A percentile compares a stretch with the other conserved stretches of the same genome.
phyloP scores from a whole-genome alignment of 2,113 vertebrate genomes.

The Psittacara wagleri region DNA sequence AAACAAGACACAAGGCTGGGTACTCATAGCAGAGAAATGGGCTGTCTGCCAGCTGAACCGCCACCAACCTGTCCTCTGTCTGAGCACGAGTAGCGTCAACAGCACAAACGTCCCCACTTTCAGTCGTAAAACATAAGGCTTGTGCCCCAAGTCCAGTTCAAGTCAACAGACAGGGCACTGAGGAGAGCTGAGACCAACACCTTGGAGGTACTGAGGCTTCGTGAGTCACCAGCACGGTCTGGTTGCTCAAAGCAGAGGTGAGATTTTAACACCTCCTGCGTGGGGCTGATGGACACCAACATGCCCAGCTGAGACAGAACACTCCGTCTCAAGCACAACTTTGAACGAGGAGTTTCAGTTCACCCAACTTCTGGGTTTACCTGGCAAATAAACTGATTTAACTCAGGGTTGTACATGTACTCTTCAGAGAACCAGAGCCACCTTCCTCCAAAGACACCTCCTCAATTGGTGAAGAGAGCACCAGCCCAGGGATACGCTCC shows the following conservation, averaged over 20 bases:
- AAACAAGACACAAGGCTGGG: neutral
- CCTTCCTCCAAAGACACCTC: neutral
- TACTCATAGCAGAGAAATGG: neutral
- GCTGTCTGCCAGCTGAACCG: neutral
- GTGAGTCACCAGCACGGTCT: fast-evolving
- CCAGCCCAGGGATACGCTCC: neutral
- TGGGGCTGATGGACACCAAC: neutral
- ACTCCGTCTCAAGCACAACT: neutral
- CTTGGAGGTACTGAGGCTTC: fast-evolving
- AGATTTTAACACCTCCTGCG: neutral
- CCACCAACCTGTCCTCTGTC: neutral
- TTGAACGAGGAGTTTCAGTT: neutral
- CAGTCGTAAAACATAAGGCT: neutral
- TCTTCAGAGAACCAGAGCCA: neutral
- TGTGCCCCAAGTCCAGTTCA: neutral
- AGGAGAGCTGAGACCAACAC: neutral
- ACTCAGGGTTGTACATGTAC: neutral
- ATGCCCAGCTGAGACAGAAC: neutral
- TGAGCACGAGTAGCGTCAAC: neutral
- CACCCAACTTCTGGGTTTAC: neutral
- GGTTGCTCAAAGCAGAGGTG: neutral
- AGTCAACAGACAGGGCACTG: neutral
- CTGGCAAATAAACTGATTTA: neutral
- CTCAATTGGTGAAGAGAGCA: neutral
- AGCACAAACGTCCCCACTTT: neutral